phyloP scores from a whole-genome alignment of 2,113 vertebrate genomes.

The Tetrax tetrax region DNA sequence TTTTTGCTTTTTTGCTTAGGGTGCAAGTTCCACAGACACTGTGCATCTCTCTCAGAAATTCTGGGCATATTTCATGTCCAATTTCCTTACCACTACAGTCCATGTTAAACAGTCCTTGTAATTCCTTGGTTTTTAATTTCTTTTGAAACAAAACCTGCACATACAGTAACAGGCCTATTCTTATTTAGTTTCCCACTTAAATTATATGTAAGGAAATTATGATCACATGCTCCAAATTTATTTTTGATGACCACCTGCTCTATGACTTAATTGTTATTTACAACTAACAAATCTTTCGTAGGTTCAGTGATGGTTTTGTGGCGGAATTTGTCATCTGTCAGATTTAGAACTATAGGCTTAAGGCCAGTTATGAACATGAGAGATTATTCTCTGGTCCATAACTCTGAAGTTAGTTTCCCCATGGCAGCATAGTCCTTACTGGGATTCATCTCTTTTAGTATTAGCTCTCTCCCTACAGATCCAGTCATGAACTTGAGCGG shows the following conservation, averaged over 20 bases:
- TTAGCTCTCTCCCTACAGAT: not conserved
- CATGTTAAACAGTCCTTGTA: not conserved
- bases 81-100: not conserved
- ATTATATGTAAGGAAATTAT: not conserved
- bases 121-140: not conserved
- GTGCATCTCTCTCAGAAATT: not conserved
- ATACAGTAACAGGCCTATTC: not conserved
- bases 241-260: slow-evolving; percentile 32
- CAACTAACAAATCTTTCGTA: not conserved
- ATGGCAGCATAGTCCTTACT: not conserved
- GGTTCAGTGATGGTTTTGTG: not conserved
- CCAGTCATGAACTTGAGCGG: not conserved
- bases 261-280: slow-evolving; percentile 48
- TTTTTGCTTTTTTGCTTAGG: not conserved
- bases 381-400: not conserved
- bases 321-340: slow-evolving; percentile 6
- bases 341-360: not conserved
- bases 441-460: not conserved
- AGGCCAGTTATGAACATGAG: not conserved
- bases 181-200: not conserved
- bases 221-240: not conserved
- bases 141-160: not conserved
- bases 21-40: not conserved
- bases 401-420: not conserved
- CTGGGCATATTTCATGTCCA: not conserved